Evolutionary conservation across 2,888 invertebrate species (phyloP).

Genomic region (Allolobophora icterica): DNA sequence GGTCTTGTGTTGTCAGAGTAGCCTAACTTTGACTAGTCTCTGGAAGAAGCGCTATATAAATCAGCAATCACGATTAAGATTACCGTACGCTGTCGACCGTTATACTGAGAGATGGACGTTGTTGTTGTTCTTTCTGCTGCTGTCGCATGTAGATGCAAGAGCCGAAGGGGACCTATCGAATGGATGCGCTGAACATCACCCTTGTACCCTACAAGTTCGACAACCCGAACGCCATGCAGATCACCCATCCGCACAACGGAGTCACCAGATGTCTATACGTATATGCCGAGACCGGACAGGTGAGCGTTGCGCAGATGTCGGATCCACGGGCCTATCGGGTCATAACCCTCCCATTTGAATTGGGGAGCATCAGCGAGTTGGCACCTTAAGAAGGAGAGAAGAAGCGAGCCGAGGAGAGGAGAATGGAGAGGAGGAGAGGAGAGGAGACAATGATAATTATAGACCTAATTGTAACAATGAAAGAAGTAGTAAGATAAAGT

Average conservation of each 20-base stretch:
- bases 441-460: too few relatives aligned
- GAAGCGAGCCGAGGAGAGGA: too few relatives aligned
- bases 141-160: slow-evolving; percentile 42
- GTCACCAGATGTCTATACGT: slow-evolving; percentile 86
- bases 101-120: neutral
- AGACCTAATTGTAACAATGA: too few relatives aligned
- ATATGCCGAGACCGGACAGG: slow-evolving; percentile 83
- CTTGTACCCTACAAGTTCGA: slow-evolving; percentile 47
- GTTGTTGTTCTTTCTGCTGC: neutral
- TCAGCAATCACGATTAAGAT: neutral
- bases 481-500: too few relatives aligned
- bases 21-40: too few relatives aligned
- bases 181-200: slow-evolving; percentile 47
- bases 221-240: slow-evolving; percentile 70
- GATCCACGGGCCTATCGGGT: neutral
- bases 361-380: too few relatives aligned
- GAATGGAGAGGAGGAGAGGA: too few relatives aligned
- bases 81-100: neutral
- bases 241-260: slow-evolving; percentile 84
- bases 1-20: too few relatives aligned
- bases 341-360: too few relatives aligned
- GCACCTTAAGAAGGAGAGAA: too few relatives aligned
- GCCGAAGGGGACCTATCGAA: slow-evolving; percentile 45
- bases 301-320: slow-evolving; percentile 43
- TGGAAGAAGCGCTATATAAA: too few relatives aligned